phyloP scores from a whole-genome alignment of 2,113 vertebrate species.

The Sturnus vulgaris region DNA sequence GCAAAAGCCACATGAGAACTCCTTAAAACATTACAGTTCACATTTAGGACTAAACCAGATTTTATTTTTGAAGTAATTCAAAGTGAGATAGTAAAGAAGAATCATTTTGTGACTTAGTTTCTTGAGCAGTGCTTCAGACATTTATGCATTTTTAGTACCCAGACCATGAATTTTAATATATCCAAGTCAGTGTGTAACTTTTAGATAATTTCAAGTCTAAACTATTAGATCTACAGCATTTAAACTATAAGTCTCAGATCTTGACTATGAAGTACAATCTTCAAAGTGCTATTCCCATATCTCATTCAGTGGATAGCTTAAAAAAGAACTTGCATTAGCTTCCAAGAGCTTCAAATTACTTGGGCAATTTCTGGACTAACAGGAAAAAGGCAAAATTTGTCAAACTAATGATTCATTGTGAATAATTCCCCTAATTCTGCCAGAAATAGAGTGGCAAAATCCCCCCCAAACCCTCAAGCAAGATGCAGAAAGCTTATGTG shows the following conservation, averaged over 20 bases:
- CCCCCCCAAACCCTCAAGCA: not conserved
- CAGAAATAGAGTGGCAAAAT: not conserved
- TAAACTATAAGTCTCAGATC: not conserved
- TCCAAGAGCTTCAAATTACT: constrained; percentile 5
- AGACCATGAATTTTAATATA: not conserved
- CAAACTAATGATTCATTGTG: not conserved
- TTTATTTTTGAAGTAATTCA: not conserved
- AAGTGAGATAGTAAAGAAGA: not conserved
- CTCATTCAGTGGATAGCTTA: not conserved
- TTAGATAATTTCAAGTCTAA: not conserved
- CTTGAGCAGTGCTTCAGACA: not conserved
- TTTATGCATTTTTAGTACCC: not conserved
- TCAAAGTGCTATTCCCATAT: not conserved
- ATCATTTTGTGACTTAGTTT: not conserved
- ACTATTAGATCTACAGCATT: not conserved
- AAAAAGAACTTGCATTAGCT: not conserved
- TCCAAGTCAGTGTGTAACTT: not conserved
- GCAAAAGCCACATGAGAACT: not conserved
- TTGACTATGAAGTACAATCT: not conserved
- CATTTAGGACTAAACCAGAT: not conserved
- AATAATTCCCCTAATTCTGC: not conserved
- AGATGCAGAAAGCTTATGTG: not conserved
- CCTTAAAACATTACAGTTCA: not conserved
- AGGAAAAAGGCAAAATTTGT: not conserved
- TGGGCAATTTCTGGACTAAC: not conserved